A percentile compares a stretch with the other conserved stretches of the same genome.
Conservation (phyloP, 1,140 invertebrate species). For the Bombus difficillimus region DNA sequence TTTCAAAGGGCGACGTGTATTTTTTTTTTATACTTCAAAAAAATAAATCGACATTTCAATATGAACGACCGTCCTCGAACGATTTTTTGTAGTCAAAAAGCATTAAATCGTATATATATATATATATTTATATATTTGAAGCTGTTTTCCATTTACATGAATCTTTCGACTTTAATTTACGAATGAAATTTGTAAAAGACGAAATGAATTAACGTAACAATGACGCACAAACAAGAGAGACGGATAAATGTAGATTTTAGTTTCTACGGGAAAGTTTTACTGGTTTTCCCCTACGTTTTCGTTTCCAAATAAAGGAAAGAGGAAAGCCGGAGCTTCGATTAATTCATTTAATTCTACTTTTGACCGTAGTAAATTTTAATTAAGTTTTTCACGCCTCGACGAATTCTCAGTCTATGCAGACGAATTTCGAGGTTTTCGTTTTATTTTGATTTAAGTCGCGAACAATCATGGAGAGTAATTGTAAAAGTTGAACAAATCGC, state of each 20-base stretch:
- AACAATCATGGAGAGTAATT: slow-evolving; percentile 3
- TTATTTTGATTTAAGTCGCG: background rate
- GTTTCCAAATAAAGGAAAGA: background rate
- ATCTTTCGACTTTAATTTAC: background rate
- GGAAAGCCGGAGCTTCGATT: background rate
- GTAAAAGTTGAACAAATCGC: slow-evolving; percentile 16
- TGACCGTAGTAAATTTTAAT: slow-evolving; percentile 26
- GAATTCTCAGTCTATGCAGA: background rate
- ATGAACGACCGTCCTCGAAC: background rate
- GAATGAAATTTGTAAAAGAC: background rate
- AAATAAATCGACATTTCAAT: background rate
- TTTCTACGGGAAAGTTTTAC: background rate
- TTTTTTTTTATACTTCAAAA: background rate
- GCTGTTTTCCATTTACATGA: background rate
- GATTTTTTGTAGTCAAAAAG: background rate
- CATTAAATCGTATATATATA: background rate
- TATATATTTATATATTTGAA: background rate
- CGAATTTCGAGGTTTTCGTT: slow-evolving; percentile 24
- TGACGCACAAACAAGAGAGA: background rate
- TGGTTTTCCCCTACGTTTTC: background rate
- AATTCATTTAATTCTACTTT: slow-evolving; percentile 28
- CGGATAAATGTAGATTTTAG: background rate
- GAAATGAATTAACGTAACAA: background rate
- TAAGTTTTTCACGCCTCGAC: slow-evolving; percentile 21
- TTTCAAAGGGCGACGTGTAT: background rate